Evolutionary conservation across 2,888 invertebrate genomes (phyloP).

Genomic region (Ecliptopera silaceata): DNA sequence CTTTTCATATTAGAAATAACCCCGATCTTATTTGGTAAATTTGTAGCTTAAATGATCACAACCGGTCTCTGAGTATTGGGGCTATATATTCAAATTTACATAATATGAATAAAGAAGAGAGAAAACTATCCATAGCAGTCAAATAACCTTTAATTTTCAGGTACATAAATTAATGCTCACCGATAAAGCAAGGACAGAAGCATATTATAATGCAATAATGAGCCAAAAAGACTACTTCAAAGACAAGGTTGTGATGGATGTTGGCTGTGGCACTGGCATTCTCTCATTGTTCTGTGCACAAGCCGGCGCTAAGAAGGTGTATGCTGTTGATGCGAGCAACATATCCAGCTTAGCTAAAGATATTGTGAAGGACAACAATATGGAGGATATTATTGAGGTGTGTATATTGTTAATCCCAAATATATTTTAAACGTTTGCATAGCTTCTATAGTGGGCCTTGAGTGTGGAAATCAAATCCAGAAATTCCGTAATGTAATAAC

Average conservation of each 20-base stretch:
- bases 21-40: no score
- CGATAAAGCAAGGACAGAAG: slow-evolving; percentile 88
- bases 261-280: slow-evolving; percentile 94
- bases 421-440: no score
- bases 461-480: no score
- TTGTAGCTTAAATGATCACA: no score
- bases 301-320: slow-evolving; percentile 95
- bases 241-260: slow-evolving; percentile 92
- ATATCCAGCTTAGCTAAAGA: slow-evolving; percentile 85
- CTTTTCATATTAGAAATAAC: background rate
- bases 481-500: no score
- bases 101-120: no score
- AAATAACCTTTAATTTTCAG: slow-evolving; percentile 62
- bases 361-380: slow-evolving; percentile 87
- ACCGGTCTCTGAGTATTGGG: no score
- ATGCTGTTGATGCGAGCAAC: slow-evolving; percentile 92
- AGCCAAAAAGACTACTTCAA: slow-evolving; percentile 85
- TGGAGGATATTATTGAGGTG: slow-evolving; percentile 86
- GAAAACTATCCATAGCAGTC: no score
- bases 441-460: no score
- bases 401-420: no score
- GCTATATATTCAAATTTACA: no score
- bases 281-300: slow-evolving; percentile 94
- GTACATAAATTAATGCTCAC: slow-evolving; percentile 91
- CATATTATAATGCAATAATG: slow-evolving; percentile 91